A percentile compares a stretch with the other conserved stretches of the same genome.
Evolutionary conservation across 1,140 invertebrate genomes (phyloP).

Genomic region (Nephotettix cincticeps): DNA sequence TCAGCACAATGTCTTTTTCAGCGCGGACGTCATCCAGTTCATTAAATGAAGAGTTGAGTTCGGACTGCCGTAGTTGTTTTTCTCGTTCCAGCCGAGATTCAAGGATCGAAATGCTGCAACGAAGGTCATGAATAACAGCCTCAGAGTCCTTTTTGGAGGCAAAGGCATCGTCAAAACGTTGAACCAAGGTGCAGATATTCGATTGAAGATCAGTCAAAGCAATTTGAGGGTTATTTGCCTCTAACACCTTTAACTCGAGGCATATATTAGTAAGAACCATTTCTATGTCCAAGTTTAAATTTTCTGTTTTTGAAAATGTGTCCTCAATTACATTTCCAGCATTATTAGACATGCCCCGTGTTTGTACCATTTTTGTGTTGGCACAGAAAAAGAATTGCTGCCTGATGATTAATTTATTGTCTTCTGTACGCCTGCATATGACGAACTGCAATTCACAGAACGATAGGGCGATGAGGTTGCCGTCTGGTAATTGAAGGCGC

Average conservation of each 20-base stretch:
- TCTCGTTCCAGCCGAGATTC: too few species aligned
- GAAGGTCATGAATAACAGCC: background rate
- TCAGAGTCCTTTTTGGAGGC: background rate
- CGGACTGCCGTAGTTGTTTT: too few species aligned
- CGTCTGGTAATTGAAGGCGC: background rate
- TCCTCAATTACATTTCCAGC: background rate
- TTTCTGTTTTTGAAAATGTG: background rate
- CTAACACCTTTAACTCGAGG: background rate
- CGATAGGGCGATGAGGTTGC: too few species aligned
- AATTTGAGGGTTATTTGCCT: background rate
- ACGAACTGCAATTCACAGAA: too few species aligned
- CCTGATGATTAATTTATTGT: too few species aligned
- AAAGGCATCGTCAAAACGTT: background rate
- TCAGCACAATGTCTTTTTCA: too few species aligned
- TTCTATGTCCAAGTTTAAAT: background rate
- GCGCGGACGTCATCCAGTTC: too few species aligned
- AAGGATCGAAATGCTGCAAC: too few species aligned
- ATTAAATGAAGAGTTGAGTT: too few species aligned
- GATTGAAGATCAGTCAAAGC: background rate
- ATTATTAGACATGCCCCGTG: background rate
- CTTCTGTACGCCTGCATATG: too few species aligned
- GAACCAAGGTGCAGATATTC: background rate
- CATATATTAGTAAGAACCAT: background rate
- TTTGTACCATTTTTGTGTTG: background rate
- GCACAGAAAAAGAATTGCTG: background rate